Evolutionary conservation across 35 echinoderm and acorn worm species (phyloP).

Genomic region (Amphiura filiformis): DNA sequence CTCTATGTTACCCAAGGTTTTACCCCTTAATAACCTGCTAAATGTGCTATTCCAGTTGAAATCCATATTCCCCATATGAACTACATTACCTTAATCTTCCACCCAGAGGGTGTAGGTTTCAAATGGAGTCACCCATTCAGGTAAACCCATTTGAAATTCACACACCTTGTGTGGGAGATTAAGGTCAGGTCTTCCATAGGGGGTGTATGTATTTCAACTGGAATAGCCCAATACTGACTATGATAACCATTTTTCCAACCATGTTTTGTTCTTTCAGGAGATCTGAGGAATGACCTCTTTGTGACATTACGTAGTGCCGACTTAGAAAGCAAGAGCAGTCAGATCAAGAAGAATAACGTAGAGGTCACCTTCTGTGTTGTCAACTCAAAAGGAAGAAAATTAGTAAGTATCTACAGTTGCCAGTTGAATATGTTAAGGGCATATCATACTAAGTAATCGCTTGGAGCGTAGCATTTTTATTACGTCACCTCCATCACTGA

Average conservation of each 20-base stretch:
- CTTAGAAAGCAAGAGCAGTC: constrained; percentile 23
- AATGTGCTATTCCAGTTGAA: too few species aligned
- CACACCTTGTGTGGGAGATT: too few species aligned
- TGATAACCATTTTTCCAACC: too few species aligned
- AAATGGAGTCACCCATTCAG: too few species aligned
- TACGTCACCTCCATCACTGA: neutral
- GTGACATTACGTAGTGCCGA: constrained; percentile 53
- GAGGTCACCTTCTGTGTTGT: constrained; percentile 64
- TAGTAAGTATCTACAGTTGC: constrained; percentile 27
- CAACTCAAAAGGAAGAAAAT: constrained; percentile 33
- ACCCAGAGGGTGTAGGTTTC: neutral
- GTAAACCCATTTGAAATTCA: neutral
- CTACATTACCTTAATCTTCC: neutral
- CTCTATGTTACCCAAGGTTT: too few species aligned
- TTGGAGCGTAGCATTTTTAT: neutral
- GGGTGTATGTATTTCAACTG: too few species aligned
- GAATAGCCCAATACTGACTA: too few species aligned
- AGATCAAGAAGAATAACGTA: constrained; percentile 24
- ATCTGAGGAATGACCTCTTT: constrained; percentile 84
- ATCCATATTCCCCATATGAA: too few species aligned
- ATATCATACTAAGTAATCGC: neutral
- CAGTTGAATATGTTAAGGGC: neutral
- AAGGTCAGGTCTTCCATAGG: too few species aligned
- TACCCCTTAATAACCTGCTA: too few species aligned
- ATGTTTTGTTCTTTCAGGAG: constrained; percentile 40